Conservation (phyloP, 2,797 vertebrate species). For the Enteromius unitaeniatus region DNA sequence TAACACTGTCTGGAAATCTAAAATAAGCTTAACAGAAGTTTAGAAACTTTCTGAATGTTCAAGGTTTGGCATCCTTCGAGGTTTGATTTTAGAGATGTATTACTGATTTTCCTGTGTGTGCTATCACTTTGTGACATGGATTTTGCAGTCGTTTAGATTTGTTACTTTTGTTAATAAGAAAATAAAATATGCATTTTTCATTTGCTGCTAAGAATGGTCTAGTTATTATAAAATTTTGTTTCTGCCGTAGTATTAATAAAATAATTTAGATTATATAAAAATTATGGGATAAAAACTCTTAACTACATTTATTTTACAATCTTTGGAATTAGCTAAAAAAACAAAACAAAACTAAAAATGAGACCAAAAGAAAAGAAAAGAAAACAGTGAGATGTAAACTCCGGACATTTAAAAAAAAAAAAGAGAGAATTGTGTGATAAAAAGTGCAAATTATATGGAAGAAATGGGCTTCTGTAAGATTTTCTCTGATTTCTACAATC, state of each 20-base stretch:
- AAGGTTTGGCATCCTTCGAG: not conserved
- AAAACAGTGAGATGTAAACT: not conserved
- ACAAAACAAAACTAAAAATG: no score
- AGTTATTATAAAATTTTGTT: not conserved
- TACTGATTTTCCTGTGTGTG: constrained; percentile 4
- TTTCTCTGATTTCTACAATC: not conserved
- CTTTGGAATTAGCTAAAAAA: not conserved
- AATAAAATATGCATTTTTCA: not conserved
- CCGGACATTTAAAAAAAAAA: not conserved
- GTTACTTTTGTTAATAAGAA: not conserved
- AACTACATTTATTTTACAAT: not conserved
- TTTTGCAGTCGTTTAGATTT: not conserved
- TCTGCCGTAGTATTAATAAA: not conserved
- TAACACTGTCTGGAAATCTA: not conserved
- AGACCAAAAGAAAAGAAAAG: no score
- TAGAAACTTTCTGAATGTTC: constrained; percentile 3
- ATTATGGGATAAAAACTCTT: not conserved
- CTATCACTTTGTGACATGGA: not conserved
- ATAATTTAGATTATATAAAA: not conserved
- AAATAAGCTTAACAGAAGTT: not conserved
- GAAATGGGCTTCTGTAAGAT: not conserved
- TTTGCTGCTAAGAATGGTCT: not conserved
- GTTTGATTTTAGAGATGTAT: not conserved
- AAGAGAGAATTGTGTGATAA: not conserved
- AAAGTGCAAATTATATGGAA: not conserved